Conservation (phyloP, 2,888 invertebrate species). For the Clanis bilineata region DNA sequence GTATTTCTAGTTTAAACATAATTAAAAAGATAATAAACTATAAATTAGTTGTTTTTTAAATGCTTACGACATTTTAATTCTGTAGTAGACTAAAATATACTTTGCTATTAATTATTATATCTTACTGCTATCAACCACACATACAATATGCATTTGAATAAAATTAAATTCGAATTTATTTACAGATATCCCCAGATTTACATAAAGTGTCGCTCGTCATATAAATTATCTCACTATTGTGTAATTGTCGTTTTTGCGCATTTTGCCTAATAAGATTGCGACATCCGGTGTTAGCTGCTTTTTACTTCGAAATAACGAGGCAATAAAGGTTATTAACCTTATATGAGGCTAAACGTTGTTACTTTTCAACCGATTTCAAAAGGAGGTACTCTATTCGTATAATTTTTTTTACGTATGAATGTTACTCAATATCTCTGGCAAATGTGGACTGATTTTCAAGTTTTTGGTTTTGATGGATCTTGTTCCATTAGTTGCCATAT, state of each 20-base stretch:
- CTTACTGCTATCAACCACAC: no score
- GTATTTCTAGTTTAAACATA: neutral
- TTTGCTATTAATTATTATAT: neutral
- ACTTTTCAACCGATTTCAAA: no score
- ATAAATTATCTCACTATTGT: slow-evolving; percentile 5
- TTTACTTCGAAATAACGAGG: neutral
- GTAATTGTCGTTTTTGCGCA: neutral
- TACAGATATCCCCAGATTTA: neutral
- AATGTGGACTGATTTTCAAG: no score
- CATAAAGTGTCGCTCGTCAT: neutral
- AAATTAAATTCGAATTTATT: neutral
- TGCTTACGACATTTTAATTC: no score
- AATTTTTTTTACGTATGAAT: no score
- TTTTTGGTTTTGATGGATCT: no score
- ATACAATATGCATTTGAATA: neutral
- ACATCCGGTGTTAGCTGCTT: neutral
- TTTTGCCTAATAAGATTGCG: neutral
- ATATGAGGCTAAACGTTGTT: neutral
- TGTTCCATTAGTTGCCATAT: no score
- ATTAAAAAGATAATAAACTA: neutral
- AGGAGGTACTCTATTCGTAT: no score
- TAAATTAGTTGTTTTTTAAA: no score
- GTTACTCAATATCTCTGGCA: no score
- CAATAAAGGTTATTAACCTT: neutral
- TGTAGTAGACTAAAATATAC: no score